Base-by-base conservation (phyloP, 2,888 invertebrate genomes). In the Cephus nigrinus region DNA sequence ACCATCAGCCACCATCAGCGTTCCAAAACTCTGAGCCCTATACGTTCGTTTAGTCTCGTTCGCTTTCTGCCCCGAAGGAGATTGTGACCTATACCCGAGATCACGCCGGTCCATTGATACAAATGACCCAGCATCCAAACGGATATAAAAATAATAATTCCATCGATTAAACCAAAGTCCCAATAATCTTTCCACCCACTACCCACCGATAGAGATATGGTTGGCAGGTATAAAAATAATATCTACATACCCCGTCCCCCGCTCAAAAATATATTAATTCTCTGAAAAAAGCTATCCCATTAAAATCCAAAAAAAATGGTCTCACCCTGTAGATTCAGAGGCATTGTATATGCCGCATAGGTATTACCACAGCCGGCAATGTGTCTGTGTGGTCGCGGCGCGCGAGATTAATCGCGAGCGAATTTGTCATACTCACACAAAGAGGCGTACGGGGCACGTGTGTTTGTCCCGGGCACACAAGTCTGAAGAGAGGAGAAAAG, bases 391-490 rank as follows among this genome's bases (percentile, higher is more conserved):
- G 80, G 76, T 77, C 76, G 74, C 74, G 33, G 34, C 74, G 75
- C 76, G 68, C 40, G 76, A 80, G 80, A 81, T 81, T 80, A 80
- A 82, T 82, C 81, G 79, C 80, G 75, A 74, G 78, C 78, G 80
- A 81, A 82, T 82, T 82, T 82, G 82, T 82, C 82, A 82, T 81
- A 80, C 80, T 80, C 77, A 77, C 75, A 82, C 77, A 79, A 34
- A 74, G 33, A 32, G n/a, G 74, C 74, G 35, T 30, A 30, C 74
- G 34, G 11, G n/a, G 74, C 23, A 30, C 35, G 74, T 35, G 33
- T 74, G 23, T 74, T 74, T 23, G 34, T 74, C 35, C 11, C 23
- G 30, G n/a, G n/a, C 71, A 71, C 71, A 71, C 71, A 32, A 31
- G 32, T 9, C 71, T 33, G 31, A 71, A 33, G 71, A 71, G 69